A percentile compares a stretch with the other conserved stretches of the same genome.
phyloP scores from a whole-genome alignment of 1,140 invertebrate species.

The Zaprionus inermis region DNA sequence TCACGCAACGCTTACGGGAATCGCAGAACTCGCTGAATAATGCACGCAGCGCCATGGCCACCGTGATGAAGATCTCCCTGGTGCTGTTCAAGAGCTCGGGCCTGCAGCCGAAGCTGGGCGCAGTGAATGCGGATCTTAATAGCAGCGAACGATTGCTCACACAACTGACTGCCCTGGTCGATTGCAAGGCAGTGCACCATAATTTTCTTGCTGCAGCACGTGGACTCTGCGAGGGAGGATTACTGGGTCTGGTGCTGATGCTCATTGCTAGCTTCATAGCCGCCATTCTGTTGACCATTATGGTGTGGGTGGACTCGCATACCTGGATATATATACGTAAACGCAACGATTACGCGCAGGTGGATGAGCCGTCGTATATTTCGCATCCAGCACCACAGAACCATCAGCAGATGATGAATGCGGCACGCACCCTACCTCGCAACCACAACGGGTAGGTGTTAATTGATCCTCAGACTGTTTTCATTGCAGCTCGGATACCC shows the following conservation, averaged over 20 bases:
- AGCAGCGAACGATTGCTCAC: conserved; percentile 87
- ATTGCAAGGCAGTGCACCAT: conserved; percentile 91
- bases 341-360: conserved; percentile 83
- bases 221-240: conserved; percentile 91
- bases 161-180: conserved; percentile 88
- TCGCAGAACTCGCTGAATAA: conserved; percentile 89
- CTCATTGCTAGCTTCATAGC: conserved; percentile 92
- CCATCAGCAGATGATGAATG: conserved; percentile 84
- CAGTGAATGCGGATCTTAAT: conserved; percentile 89
- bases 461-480: conserved; percentile 52
- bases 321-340: conserved; percentile 98
- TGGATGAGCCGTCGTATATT: conserved; percentile 83
- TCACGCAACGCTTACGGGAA: conserved; percentile 90
- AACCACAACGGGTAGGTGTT: conserved; percentile 84
- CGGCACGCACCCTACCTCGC: conserved; percentile 79
- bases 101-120: conserved; percentile 89
- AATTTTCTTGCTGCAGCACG: conserved; percentile 91
- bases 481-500: conserved; percentile 44
- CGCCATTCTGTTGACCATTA: conserved; percentile 94
- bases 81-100: conserved; percentile 84
- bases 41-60: conserved; percentile 86
- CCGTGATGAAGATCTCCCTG: conserved; percentile 81
- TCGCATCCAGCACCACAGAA: conserved; percentile 83
- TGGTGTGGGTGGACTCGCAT: conserved; percentile 97
- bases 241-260: conserved; percentile 93